These are phyloP conservation scores for Drosophila neonasuta DNA, from an alignment of 2,888 invertebrate species.

Conservation along the genomic window DNA sequence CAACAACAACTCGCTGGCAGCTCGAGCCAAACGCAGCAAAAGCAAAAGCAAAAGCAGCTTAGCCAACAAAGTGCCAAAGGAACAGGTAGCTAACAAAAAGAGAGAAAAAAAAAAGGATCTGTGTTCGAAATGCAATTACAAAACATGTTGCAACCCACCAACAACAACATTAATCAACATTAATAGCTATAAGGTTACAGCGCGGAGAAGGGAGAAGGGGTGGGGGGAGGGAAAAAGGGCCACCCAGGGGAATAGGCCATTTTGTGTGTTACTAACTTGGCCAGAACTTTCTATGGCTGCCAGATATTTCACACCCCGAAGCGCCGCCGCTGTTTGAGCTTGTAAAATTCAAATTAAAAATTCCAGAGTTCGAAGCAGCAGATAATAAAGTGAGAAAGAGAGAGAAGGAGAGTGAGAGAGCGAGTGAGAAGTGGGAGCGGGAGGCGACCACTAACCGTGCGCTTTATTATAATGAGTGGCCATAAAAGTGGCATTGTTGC, in stretches of 20 bases:
- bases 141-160: slow-evolving; percentile 70
- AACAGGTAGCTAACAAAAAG: slow-evolving; percentile 3
- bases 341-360: slow-evolving; percentile 75
- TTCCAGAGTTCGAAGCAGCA: slow-evolving; percentile 30
- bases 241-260: slow-evolving; percentile 57
- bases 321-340: slow-evolving; percentile 70
- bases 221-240: slow-evolving; percentile 32
- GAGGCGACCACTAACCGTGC: slow-evolving; percentile 73
- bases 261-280: slow-evolving; percentile 20
- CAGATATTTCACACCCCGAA: slow-evolving; percentile 69
- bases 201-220: background rate
- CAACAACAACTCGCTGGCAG: background rate
- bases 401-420: background rate
- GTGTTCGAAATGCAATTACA: slow-evolving; percentile 58
- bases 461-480: slow-evolving; percentile 79
- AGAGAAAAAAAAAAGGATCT: background rate
- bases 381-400: background rate
- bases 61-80: background rate
- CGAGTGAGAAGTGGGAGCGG: background rate
- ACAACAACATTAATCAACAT: slow-evolving; percentile 71
- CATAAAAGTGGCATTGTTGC: slow-evolving; percentile 74
- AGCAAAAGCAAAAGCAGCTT: background rate
- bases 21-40: background rate
- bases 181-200: slow-evolving; percentile 69
- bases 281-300: slow-evolving; percentile 22